Conservation (phyloP, 2,113 vertebrate species). For the Propithecus coquereli region DNA sequence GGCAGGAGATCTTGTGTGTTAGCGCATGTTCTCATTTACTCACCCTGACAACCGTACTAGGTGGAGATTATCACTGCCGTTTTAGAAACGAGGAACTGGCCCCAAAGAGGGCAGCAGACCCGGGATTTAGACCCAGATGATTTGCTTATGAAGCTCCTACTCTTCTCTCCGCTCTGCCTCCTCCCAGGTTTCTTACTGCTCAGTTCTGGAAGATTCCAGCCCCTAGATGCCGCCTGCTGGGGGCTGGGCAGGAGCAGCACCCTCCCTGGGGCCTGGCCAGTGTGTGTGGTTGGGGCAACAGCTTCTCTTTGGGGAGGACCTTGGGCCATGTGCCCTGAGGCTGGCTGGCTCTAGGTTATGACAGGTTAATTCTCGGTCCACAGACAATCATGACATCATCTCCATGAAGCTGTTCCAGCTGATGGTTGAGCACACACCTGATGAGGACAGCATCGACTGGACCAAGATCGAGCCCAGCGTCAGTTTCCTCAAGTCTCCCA, state of each 20-base stretch:
- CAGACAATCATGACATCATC: slow-evolving; percentile 98
- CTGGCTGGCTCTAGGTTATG: not conserved
- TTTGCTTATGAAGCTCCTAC: not conserved
- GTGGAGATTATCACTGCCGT: not conserved
- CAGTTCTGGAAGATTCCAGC: not conserved
- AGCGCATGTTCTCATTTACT: not conserved
- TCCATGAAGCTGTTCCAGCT: slow-evolving; percentile 99
- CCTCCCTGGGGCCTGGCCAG: not conserved
- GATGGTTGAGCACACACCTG: slow-evolving; percentile 94
- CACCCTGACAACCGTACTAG: not conserved
- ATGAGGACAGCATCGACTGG: slow-evolving; percentile 96
- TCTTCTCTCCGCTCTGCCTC: not conserved
- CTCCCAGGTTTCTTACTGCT: not conserved
- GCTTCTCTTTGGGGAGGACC: not conserved
- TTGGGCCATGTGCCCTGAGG: not conserved
- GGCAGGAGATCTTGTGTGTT: accelerated
- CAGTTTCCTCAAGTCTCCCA: slow-evolving; percentile 95
- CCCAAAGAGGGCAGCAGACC: not conserved
- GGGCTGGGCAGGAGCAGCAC: not conserved
- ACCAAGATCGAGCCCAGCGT: slow-evolving; percentile 98
- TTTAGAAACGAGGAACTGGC: not conserved
- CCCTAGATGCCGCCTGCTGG: not conserved
- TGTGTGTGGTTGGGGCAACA: not conserved
- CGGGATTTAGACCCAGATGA: not conserved
- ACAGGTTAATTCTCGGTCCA: not conserved